A percentile compares a stretch with the other conserved stretches of the same genome.
Evolutionary conservation across 2,797 vertebrate species (phyloP).

Genomic region (Alca torda): DNA sequence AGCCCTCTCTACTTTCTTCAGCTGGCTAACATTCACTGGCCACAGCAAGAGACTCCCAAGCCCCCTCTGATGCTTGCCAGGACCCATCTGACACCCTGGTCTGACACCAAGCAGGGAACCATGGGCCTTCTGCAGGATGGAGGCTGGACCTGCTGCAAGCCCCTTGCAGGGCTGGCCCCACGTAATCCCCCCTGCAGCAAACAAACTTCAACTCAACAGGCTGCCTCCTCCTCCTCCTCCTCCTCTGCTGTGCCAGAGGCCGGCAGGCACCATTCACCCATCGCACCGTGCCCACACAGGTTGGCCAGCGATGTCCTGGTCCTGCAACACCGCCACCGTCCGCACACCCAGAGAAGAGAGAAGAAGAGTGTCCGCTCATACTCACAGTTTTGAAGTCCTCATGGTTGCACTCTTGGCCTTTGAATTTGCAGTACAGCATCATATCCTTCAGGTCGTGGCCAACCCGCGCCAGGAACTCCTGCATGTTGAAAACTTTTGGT

Average conservation of each 20-base stretch:
- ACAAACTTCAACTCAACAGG: conserved; percentile 13
- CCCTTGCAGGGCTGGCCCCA: not conserved
- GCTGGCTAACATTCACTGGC: conserved; percentile 1
- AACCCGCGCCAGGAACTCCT: conserved; percentile 92
- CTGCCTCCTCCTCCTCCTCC: not conserved
- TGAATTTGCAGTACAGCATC: conserved; percentile 98
- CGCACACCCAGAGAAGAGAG: not conserved
- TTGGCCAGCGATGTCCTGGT: not conserved
- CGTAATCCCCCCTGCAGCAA: not conserved
- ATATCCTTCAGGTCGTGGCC: conserved; percentile 97
- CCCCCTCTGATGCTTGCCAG: not conserved
- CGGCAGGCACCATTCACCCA: not conserved
- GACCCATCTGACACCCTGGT: conserved; percentile 17
- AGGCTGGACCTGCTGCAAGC: not conserved
- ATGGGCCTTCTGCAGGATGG: not conserved
- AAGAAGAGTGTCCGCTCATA: conserved; percentile 46
- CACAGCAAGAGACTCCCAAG: not conserved
- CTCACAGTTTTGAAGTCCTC: conserved; percentile 97
- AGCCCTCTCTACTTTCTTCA: conserved; percentile 23
- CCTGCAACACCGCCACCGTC: not conserved
- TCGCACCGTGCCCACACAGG: accelerated
- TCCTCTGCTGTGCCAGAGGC: not conserved
- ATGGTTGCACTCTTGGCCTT: conserved; percentile 91
- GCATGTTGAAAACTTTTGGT: conserved; percentile 95
- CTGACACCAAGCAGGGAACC: not conserved